Percentiles rank a stretch among this genome's conserved stretches.
Conservation (phyloP, 2,888 invertebrate genomes). For the Galeruca laticollis region DNA sequence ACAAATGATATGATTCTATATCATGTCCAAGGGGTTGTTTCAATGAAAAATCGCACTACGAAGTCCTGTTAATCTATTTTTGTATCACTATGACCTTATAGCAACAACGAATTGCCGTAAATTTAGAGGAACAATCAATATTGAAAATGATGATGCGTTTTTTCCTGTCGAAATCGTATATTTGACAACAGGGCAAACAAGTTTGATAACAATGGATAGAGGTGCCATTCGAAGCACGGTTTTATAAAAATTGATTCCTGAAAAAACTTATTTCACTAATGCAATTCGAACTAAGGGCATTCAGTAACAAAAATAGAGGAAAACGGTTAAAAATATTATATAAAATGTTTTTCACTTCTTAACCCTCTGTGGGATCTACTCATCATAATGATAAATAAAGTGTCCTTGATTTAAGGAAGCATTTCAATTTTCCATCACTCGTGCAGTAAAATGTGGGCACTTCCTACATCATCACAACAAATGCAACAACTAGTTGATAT, state of each 20-base stretch:
- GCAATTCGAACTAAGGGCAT: too few species aligned
- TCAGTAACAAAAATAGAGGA: too few species aligned
- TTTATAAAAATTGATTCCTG: not conserved
- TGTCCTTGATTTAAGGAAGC: too few species aligned
- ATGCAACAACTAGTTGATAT: too few species aligned
- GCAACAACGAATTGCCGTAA: not conserved
- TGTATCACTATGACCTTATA: not conserved
- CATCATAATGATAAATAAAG: too few species aligned
- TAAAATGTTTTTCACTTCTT: too few species aligned
- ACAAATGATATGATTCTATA: not conserved
- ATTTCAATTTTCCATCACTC: too few species aligned
- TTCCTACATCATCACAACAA: too few species aligned
- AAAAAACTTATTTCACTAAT: too few species aligned
- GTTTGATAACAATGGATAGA: not conserved
- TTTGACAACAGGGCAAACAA: not conserved
- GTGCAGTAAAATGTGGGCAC: too few species aligned
- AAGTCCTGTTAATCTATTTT: not conserved
- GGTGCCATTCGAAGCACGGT: not conserved
- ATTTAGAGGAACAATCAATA: not conserved
- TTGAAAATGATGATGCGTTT: not conserved
- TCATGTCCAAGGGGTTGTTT: conserved; percentile 3
- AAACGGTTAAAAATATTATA: too few species aligned
- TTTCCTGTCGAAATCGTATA: not conserved
- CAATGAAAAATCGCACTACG: not conserved
- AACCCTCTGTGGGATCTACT: too few species aligned